These are phyloP conservation scores for Camptogramma bilineatum DNA, from an alignment of 2,888 invertebrate species.

Conservation along the genomic window DNA sequence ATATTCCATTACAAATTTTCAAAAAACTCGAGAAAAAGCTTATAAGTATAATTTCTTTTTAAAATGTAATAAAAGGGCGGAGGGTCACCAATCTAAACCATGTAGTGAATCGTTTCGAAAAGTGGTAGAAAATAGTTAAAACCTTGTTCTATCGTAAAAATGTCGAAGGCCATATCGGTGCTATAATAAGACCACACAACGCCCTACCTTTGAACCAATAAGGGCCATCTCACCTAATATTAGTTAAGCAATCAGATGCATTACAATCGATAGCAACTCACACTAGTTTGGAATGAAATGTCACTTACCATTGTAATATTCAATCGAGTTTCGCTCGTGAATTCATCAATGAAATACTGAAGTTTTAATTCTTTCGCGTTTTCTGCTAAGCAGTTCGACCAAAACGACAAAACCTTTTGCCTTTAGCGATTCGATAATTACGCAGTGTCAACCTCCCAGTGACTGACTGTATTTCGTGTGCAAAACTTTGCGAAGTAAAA, in stretches of 20 bases:
- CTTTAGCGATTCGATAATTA: too few relatives aligned
- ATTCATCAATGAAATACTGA: too few relatives aligned
- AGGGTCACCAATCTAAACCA: slow-evolving; percentile 9
- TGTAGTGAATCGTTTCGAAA: slow-evolving; percentile 31
- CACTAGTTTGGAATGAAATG: too few relatives aligned
- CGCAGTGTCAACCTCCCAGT: too few relatives aligned
- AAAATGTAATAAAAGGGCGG: slow-evolving; percentile 17
- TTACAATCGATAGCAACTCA: background rate
- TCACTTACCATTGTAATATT: too few relatives aligned
- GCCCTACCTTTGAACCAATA: slow-evolving; percentile 24
- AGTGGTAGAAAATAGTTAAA: slow-evolving; percentile 32
- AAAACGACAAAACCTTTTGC: too few relatives aligned
- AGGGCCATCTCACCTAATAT: slow-evolving; percentile 13
- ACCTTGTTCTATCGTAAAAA: slow-evolving; percentile 52
- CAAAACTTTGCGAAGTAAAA: background rate
- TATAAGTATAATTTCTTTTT: background rate
- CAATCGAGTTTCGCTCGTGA: too few relatives aligned
- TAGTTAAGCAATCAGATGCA: slow-evolving; percentile 9
- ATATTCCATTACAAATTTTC: background rate
- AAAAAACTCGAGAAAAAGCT: background rate
- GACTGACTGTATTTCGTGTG: too few relatives aligned
- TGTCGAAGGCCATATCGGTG: slow-evolving; percentile 69
- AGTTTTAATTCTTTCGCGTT: too few relatives aligned
- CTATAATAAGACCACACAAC: slow-evolving; percentile 33
- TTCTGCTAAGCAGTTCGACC: too few relatives aligned